These are phyloP conservation scores for Dicroscelio sp. DNA, from an alignment of 2,888 invertebrate genomes.

Conservation along the genomic window DNA sequence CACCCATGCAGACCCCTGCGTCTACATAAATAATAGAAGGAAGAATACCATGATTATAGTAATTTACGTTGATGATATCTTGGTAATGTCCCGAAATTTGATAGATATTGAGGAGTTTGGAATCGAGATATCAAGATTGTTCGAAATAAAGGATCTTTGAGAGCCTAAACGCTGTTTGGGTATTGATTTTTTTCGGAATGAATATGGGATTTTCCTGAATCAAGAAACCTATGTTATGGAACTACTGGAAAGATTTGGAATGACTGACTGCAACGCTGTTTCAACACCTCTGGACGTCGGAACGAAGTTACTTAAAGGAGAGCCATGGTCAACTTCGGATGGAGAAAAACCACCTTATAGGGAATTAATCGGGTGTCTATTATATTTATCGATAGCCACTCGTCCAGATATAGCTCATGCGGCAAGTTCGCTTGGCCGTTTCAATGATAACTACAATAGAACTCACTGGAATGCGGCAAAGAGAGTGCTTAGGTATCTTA, in stretches of 20 bases:
- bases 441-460: neutral
- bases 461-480: neutral
- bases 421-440: neutral
- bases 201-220: neutral
- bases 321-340: neutral
- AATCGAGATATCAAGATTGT: too few relatives aligned
- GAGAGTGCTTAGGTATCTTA: neutral
- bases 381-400: neutral
- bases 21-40: too few relatives aligned
- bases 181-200: neutral
- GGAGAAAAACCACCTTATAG: slow-evolving; percentile 11
- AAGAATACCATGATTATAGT: too few relatives aligned
- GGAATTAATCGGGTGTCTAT: neutral
- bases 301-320: neutral
- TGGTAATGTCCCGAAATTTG: too few relatives aligned
- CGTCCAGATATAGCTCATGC: too few relatives aligned
- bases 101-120: too few relatives aligned
- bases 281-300: neutral
- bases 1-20: too few relatives aligned
- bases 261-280: neutral
- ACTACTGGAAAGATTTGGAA: neutral
- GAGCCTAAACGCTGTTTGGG: slow-evolving; percentile 7
- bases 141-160: neutral
- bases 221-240: neutral
- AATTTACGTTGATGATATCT: too few relatives aligned